phyloP scores from a whole-genome alignment of 2,888 invertebrate species.

The Drosophila incognita region DNA sequence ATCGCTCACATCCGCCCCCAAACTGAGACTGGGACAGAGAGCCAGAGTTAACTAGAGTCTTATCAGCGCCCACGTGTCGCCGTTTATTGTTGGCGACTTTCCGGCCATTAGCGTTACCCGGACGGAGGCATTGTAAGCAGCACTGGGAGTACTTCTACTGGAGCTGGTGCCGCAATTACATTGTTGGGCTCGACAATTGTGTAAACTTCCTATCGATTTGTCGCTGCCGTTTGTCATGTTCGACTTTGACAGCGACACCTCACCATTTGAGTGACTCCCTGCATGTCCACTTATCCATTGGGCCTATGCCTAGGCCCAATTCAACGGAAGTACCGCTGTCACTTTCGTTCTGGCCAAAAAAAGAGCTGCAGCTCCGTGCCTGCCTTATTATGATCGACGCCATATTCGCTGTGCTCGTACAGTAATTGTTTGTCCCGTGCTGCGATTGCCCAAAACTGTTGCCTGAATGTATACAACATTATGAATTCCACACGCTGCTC shows the following conservation, averaged over 20 bases:
- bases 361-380: slow-evolving; percentile 8
- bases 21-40: not conserved
- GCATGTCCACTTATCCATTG: slow-evolving; percentile 19
- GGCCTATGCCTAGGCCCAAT: slow-evolving; percentile 6
- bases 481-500: slow-evolving; percentile 52
- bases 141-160: slow-evolving; percentile 4
- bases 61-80: slow-evolving; percentile 79
- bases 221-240: slow-evolving; percentile 45
- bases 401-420: slow-evolving; percentile 52
- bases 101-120: slow-evolving; percentile 72
- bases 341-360: slow-evolving; percentile 65
- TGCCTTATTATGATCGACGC: slow-evolving; percentile 56
- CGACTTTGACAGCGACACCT: slow-evolving; percentile 51
- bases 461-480: slow-evolving; percentile 49
- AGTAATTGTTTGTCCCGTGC: slow-evolving; percentile 62
- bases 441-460: slow-evolving; percentile 28
- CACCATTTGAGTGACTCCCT: slow-evolving; percentile 21
- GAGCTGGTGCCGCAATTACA: slow-evolving; percentile 5
- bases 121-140: slow-evolving; percentile 38
- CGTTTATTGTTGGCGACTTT: slow-evolving; percentile 68
- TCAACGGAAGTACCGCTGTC: slow-evolving; percentile 69
- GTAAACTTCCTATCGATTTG: slow-evolving; percentile 61
- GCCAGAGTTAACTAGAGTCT: slow-evolving; percentile 19
- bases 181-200: slow-evolving; percentile 47
- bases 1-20: slow-evolving; percentile 80